phyloP scores from a whole-genome alignment of 2,113 vertebrate genomes.

The Sphaerodactylus townsendi region DNA sequence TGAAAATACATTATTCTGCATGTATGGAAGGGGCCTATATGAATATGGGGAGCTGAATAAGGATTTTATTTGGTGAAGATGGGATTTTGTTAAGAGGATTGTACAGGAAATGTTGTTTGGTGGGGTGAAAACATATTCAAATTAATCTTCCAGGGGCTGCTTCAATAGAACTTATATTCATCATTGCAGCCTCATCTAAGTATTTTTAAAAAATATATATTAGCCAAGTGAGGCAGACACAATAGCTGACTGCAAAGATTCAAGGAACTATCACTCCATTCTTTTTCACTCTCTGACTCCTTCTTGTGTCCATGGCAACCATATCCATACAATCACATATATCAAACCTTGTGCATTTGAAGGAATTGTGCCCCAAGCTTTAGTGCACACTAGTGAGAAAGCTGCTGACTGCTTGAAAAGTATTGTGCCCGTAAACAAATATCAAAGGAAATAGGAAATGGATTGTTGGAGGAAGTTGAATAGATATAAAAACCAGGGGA shows the following conservation, averaged over 20 bases:
- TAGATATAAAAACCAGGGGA: background rate
- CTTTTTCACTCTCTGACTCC: background rate
- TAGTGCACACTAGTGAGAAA: background rate
- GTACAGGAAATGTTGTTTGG: background rate
- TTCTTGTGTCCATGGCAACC: background rate
- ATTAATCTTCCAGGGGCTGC: background rate
- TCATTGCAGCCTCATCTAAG: background rate
- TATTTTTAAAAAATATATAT: background rate
- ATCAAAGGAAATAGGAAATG: background rate
- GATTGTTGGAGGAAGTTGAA: background rate
- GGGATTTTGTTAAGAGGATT: background rate
- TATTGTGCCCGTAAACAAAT: background rate
- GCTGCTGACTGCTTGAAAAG: no score
- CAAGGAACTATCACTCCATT: background rate
- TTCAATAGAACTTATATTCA: background rate
- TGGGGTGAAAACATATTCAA: background rate
- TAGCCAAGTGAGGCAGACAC: background rate
- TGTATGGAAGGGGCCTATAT: no score
- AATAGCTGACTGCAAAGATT: background rate
- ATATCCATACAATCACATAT: background rate
- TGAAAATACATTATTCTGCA: no score
- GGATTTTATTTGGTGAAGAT: background rate
- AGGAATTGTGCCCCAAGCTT: background rate
- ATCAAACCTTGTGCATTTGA: background rate
- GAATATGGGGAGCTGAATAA: background rate